Conservation (phyloP, 2,797 vertebrate genomes). For the Cryptoprocta ferox region DNA sequence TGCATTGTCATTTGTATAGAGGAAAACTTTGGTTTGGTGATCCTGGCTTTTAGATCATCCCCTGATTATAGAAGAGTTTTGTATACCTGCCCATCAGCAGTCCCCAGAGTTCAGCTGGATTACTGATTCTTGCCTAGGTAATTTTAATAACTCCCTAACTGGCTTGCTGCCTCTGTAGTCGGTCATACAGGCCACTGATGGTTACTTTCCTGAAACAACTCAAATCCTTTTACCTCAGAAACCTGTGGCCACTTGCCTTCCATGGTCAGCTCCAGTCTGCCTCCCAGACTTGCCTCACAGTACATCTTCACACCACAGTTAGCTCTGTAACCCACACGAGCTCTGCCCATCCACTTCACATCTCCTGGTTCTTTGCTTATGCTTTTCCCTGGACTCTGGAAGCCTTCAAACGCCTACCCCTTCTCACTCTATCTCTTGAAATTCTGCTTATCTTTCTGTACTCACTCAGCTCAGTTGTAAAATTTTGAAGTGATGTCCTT, state of each 20-base stretch:
- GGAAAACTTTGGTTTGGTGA: slow-evolving; percentile 27
- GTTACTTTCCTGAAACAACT: slow-evolving; percentile 8
- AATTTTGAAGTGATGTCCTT: neutral
- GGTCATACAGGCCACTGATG: neutral
- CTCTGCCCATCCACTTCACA: neutral
- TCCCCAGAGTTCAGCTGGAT: slow-evolving; percentile 45
- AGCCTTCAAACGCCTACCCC: neutral
- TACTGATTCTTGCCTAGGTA: slow-evolving; percentile 31
- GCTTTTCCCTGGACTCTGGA: neutral
- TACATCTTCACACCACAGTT: neutral
- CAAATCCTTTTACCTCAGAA: neutral
- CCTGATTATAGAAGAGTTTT: slow-evolving; percentile 57
- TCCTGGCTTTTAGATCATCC: slow-evolving; percentile 44
- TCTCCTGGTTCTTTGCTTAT: neutral
- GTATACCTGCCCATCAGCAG: slow-evolving; percentile 16
- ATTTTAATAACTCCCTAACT: neutral
- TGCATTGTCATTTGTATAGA: neutral
- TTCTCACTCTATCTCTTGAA: slow-evolving; percentile 12
- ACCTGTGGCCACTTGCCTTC: neutral
- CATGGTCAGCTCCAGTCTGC: neutral
- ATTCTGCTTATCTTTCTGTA: neutral
- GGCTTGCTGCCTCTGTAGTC: slow-evolving; percentile 1
- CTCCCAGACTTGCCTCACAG: neutral
- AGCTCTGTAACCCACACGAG: neutral
- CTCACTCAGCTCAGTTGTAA: neutral